Percentiles rank a stretch among this genome's conserved stretches.
Evolutionary conservation across 1,140 invertebrate genomes (phyloP).

Genomic region (Pogonognathellus flavescens): DNA sequence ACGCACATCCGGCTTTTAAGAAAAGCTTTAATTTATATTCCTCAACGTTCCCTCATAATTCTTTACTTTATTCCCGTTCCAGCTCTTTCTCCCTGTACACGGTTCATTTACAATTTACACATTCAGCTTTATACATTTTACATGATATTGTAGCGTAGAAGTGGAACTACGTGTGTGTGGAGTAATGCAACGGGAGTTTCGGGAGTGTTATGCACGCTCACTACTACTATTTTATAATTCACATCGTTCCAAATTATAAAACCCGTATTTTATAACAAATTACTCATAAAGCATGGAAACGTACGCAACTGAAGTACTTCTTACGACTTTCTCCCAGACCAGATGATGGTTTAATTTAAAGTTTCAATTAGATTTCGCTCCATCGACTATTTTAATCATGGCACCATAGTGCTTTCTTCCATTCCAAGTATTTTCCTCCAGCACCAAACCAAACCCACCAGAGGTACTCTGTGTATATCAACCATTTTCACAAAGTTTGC

Average conservation of each 20-base stretch:
- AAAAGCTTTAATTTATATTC: conserved; percentile 11
- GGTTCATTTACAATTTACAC: not conserved
- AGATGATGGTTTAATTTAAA: conserved; percentile 15
- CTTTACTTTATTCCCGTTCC: too few species aligned
- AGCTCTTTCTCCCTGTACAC: not conserved
- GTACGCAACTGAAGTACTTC: too few species aligned
- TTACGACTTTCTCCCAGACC: not conserved
- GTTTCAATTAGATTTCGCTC: conserved; percentile 18
- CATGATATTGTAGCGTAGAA: not conserved
- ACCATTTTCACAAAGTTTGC: conserved; percentile 24
- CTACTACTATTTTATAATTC: too few species aligned
- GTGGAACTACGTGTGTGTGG: not conserved
- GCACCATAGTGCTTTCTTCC: too few species aligned
- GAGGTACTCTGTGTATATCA: too few species aligned
- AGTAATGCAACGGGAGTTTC: not conserved
- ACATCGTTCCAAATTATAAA: too few species aligned
- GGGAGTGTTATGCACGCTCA: not conserved
- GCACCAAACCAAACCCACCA: too few species aligned
- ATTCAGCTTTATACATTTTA: not conserved
- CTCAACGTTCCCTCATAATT: not conserved
- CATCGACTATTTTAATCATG: conserved; percentile 5
- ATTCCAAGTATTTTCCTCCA: too few species aligned
- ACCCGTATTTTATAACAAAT: too few species aligned
- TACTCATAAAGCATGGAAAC: too few species aligned
- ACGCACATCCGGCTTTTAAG: conserved; percentile 26